Evolutionary conservation across 2,113 vertebrate genomes (phyloP), one percentile per base, ranked within the genome.

Genomic region (Zosterops borbonicus): DNA sequence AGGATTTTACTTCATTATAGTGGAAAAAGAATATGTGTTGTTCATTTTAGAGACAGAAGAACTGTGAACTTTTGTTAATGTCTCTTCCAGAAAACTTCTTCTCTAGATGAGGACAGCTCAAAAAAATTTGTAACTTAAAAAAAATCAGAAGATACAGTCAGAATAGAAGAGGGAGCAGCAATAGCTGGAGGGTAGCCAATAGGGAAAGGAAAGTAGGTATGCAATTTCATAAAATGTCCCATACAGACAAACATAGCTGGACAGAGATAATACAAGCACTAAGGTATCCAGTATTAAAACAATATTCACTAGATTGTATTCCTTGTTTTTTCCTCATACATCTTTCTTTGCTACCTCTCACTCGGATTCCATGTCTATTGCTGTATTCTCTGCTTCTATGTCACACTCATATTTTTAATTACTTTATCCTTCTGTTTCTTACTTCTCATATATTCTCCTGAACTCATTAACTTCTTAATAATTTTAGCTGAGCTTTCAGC

Each of bases 131-230:
- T 24, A 78, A 42, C 22, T 47, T 59, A 35, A 92, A 87, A 60
- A 60, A 52, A 65, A 67, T 83, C 24, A 77, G n/a, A 83, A 69
- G 28, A 29, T 60, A 44, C 5, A 97, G 90, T 76, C 71, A 88
- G 53, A 94, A 84, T 90, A 82, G 88, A 96, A 96, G 52, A 55
- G 25, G 49, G 10, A 91, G 62, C 28, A 83, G 81, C 19, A 47
- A 65, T 91, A 91, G 78, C 90, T 94, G 35, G 46, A 96, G 73
- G 77, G 62, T 24, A 83, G 67, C 74, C 90, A 92, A 23, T 8
- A 83, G 52, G 76, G n/a, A 92, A 64, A 71, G 33, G 63, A 76
- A 85, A 94, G 41, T 80, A 97, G 90, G 24, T 82, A 87, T 69
- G 29, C 37, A 87, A 25, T 82, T 84, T 92, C 85, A 80, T 85